Base-by-base conservation (phyloP, 1,140 invertebrate genomes). In the Trichoplusia ni region DNA sequence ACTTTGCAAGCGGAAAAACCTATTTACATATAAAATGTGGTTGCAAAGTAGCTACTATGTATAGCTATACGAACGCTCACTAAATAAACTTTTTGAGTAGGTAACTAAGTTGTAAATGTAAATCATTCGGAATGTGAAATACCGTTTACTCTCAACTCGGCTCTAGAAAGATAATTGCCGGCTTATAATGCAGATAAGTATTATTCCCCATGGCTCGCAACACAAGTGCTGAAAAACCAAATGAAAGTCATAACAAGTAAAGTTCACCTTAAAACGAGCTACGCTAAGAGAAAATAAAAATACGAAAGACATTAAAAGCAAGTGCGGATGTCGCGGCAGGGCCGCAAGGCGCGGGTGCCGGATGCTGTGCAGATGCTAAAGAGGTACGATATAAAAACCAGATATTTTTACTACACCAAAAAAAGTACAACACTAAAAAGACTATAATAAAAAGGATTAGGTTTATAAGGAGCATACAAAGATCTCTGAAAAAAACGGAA, bases 241-340 rank as follows among this genome's bases (percentile, higher is more conserved):
- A 42, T 59, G 23, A 44, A 19, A 46, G 40, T 56, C 27, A 11
- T 38, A 35, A 47, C 8, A 47, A 56, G 14, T 40, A 56, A 40
- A 69, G 18, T 44, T 38, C 40, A 66, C 59, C 61, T 66, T 63
- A 70, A 62, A 64, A 44, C 11, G 46, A 16, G 19, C 8, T n/a
- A 46, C 25, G n/a, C 27, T 51, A 19, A 40, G 25, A 60, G 64
- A 63, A 64, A 73, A 84, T 81, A 78, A 80, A 80, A 76, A 80
- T 64, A 68, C 72, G 70, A 75, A 75, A 73, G 68, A 54, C 59
- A 70, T 79, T 74, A 85, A 85, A 81, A 77, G 64, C 74, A 71
- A 82, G 72, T 77, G 71, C 76, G 75, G 77, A 74, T 74, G 74
- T 76, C 72, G 68, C 63, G 58, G 53, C 63, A 64, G 53, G 38